Evolutionary conservation across 2,888 invertebrate genomes (phyloP), one percentile per base, ranked within the genome.

Genomic region (Arrhopalites spinosus): DNA sequence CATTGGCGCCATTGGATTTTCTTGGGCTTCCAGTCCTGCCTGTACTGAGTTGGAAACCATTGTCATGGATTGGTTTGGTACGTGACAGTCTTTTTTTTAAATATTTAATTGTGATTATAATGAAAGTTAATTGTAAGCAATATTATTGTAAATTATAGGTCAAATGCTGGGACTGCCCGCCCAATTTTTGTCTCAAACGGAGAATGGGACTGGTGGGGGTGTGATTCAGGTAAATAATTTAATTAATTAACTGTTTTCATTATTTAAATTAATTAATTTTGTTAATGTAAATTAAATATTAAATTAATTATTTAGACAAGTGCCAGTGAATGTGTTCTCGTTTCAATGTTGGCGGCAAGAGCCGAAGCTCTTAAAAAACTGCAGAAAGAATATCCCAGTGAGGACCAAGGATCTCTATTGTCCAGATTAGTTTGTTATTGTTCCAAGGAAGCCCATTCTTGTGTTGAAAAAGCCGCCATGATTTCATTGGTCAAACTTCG

Each of bases 1-100:
- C 29, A 93, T 99, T 77, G 98, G 97, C 61, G 96, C 96, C 86
- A 94, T 98, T 83, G 99, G 99, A 84, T 99, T 99, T 87, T 98
- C 98, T 63, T 99, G 99, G 99, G 96, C 96, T 25, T 96, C 97
- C 17, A 95, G 95, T 87, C 97, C 98, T 1, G 96, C 96, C 1
- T 96, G 95, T 85, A 96, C 97, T 53, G 98, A 98, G 87, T 86
- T 98, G 83, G 98, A 98, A 87, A 95, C 95, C 0, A 94, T 98
- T 80, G 94, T 97, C 83, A 87, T 96, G 81, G 97, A 98, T 86
- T 98, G 97, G 98, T 88, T 98, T 85, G 96, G 94, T 90, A 88
- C 88, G 23, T 64, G 5, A 36, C 20, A 70, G 27, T 50, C 1
- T n/a, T 67, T 67, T 13, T 8, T 64, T 45, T 15, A 45, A 45